These are phyloP conservation scores for Caenorhabditis sulstoni DNA, from an alignment of 2,888 invertebrate species.

Conservation along the genomic window DNA sequence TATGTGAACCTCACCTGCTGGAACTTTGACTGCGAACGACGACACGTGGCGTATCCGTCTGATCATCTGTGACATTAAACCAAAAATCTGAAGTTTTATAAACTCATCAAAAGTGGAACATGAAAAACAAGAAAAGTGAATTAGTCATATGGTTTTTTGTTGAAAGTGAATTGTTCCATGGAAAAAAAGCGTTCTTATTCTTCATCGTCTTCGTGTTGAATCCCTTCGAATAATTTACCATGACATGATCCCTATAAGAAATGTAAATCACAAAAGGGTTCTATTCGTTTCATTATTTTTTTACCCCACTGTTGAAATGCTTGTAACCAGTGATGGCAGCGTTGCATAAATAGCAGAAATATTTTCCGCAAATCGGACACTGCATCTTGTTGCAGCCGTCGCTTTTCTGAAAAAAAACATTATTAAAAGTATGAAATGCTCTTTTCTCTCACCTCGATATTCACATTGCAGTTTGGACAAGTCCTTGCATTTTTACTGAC, in stretches of 20 bases:
- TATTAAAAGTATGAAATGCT: too few species aligned
- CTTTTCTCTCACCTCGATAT: background rate
- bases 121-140: too few species aligned
- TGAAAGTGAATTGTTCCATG: too few species aligned
- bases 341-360: constrained; percentile 2
- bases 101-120: too few species aligned
- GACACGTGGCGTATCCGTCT: constrained; percentile 23
- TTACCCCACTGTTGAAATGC: background rate
- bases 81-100: too few species aligned
- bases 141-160: too few species aligned
- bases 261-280: background rate
- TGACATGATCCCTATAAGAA: background rate
- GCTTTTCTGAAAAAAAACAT: background rate
- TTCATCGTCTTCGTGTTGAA: too few species aligned
- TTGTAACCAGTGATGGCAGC: background rate
- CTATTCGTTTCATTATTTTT: too few species aligned
- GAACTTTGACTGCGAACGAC: constrained; percentile 7
- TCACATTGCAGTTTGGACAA: background rate
- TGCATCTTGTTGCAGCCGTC: constrained; percentile 19
- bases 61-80: constrained; percentile 12
- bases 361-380: background rate
- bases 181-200: too few species aligned
- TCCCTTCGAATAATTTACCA: background rate
- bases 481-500: background rate
- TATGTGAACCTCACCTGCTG: constrained; percentile 19